These are phyloP conservation scores for Cyprinodon variegatus DNA, from an alignment of 2,113 vertebrate genomes.

Conservation along the genomic window DNA sequence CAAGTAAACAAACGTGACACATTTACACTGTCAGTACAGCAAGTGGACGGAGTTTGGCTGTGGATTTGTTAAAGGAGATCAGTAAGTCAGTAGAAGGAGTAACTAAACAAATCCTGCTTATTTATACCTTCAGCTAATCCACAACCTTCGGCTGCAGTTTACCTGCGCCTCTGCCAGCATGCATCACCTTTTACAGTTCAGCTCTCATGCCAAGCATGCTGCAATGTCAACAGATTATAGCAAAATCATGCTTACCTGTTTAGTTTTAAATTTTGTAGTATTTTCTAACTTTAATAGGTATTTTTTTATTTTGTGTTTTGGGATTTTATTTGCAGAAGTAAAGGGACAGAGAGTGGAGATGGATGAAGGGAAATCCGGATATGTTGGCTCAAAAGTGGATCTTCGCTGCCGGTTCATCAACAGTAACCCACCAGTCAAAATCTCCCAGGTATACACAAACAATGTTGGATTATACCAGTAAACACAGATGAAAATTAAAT, in stretches of 20 bases:
- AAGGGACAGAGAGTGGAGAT: constrained; percentile 82
- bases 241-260: not conserved
- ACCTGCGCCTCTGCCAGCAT: constrained; percentile 42
- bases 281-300: not conserved
- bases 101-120: constrained; percentile 65
- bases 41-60: constrained; percentile 19
- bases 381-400: constrained; percentile 88
- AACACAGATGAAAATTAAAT: not conserved
- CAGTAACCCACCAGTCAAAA: constrained; percentile 88
- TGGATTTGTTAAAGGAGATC: constrained; percentile 69
- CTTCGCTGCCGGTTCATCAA: constrained; percentile 92
- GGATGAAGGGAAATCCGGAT: constrained; percentile 89
- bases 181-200: constrained; percentile 49
- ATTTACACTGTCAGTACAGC: not conserved
- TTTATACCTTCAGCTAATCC: constrained; percentile 72
- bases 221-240: constrained; percentile 34
- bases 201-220: constrained; percentile 35
- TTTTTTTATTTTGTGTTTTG: not conserved
- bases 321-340: constrained; percentile 42
- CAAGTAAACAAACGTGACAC: constrained; percentile 36
- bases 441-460: constrained; percentile 87
- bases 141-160: constrained; percentile 35
- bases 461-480: no score
- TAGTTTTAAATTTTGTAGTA: not conserved
- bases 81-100: constrained; percentile 67